These are phyloP conservation scores for Australoheros scitulus DNA, from an alignment of 2,113 vertebrate genomes.

Conservation along the genomic window DNA sequence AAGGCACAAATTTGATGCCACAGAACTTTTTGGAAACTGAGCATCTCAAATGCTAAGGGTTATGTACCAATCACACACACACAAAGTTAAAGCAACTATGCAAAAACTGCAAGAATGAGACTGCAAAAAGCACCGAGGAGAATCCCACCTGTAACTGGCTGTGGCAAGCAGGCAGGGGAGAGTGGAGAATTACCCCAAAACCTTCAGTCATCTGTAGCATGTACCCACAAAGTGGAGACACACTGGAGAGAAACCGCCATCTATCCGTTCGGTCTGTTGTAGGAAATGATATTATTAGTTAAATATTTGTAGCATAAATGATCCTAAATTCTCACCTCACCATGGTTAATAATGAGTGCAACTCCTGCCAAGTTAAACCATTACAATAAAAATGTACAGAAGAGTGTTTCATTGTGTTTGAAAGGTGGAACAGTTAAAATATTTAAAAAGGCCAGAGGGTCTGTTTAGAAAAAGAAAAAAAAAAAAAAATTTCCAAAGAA, in stretches of 20 bases:
- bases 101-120: neutral
- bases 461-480: no score
- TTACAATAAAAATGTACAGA: neutral
- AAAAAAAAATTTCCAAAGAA: neutral
- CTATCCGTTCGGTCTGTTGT: conserved; percentile 51
- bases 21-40: neutral
- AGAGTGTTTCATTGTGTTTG: neutral
- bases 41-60: no score
- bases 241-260: conserved; percentile 65
- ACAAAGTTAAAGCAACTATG: neutral
- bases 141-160: conserved; percentile 62
- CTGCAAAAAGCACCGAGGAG: neutral
- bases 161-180: conserved; percentile 78
- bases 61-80: neutral
- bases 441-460: neutral
- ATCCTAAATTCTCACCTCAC: neutral
- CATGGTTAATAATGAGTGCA: neutral
- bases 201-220: conserved; percentile 30
- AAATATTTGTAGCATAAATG: neutral
- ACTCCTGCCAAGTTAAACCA: neutral
- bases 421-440: neutral
- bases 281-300: conserved; percentile 10
- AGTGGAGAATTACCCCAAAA: conserved; percentile 54
- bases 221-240: conserved; percentile 63
- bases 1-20: neutral